phyloP scores from a whole-genome alignment of 2,113 vertebrate genomes.

The Macheiramphus alcinus region DNA sequence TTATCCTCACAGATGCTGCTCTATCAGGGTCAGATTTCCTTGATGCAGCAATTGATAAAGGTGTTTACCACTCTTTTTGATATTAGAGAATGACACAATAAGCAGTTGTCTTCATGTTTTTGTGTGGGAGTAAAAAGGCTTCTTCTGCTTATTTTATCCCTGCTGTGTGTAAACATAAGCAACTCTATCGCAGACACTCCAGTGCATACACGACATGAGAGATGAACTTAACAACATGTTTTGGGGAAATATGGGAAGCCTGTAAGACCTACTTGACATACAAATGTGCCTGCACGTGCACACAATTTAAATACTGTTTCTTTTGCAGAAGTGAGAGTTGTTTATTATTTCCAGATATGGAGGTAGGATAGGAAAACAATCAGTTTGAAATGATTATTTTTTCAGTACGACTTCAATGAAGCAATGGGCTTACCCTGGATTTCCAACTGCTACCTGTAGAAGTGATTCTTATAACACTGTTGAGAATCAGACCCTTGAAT shows the following conservation, averaged over 20 bases:
- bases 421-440: rapidly evolving
- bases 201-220: neutral
- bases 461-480: neutral
- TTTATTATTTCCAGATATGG: neutral
- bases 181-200: neutral
- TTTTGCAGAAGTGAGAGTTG: neutral
- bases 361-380: neutral
- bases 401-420: neutral
- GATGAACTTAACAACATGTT: neutral
- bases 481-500: neutral
- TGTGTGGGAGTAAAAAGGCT: neutral
- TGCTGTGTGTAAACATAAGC: neutral
- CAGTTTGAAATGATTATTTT: neutral
- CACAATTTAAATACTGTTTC: neutral
- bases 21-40: neutral
- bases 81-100: neutral
- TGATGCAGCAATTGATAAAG: neutral
- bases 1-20: neutral
- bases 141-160: neutral
- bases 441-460: neutral
- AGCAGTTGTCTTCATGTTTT: neutral
- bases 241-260: neutral
- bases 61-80: neutral
- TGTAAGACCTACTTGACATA: neutral
- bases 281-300: neutral